A percentile compares a stretch with the other conserved stretches of the same genome.
Evolutionary conservation across 1,140 invertebrate genomes (phyloP).

Genomic region (Ips typographus): DNA sequence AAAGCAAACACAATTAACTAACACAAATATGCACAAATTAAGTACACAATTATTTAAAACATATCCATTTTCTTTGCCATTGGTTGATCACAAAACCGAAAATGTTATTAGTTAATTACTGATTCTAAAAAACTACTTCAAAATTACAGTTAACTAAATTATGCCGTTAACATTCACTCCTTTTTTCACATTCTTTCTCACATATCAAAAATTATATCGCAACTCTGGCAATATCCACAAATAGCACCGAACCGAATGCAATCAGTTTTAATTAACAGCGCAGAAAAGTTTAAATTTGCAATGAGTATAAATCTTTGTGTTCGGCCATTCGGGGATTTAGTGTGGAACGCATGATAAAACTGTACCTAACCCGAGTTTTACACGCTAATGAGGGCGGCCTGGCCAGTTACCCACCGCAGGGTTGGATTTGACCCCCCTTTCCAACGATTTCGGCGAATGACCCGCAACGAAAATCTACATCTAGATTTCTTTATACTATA

Average conservation of each 20-base stretch:
- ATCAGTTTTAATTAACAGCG: conserved; percentile 38
- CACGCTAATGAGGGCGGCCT: conserved; percentile 53
- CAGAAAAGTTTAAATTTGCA: conserved; percentile 41
- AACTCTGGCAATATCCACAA: conserved; percentile 16
- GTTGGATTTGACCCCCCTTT: conserved; percentile 37
- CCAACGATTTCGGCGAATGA: conserved; percentile 11
- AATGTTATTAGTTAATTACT: no score
- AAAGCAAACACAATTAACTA: no score
- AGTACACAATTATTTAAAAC: no score
- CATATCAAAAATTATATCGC: not conserved
- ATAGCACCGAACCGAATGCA: conserved; percentile 30
- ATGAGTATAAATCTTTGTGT: conserved; percentile 40
- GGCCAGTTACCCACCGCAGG: conserved; percentile 54
- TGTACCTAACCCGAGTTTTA: conserved; percentile 53
- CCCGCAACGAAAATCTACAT: not conserved
- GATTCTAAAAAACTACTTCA: no score
- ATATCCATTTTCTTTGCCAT: no score
- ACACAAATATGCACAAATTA: no score
- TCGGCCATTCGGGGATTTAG: conserved; percentile 37
- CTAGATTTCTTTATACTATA: not conserved
- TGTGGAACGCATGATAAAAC: conserved; percentile 50
- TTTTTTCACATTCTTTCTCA: no score
- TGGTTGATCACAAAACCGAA: no score
- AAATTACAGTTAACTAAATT: no score
- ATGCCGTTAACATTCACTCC: no score